phyloP scores from a whole-genome alignment of 1,140 invertebrate species.

The Eumaeus atala region DNA sequence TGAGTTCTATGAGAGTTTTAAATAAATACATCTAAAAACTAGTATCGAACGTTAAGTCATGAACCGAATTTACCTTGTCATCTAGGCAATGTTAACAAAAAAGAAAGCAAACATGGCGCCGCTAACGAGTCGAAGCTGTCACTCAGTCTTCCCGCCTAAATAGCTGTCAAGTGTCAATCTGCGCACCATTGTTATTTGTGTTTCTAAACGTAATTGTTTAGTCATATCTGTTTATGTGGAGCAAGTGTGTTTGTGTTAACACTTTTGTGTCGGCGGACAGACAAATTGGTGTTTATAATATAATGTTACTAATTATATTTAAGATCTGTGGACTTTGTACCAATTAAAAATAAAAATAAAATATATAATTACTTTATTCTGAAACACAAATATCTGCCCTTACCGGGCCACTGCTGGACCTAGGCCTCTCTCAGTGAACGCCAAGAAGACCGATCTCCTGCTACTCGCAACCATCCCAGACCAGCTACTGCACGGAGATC shows the following conservation, averaged over 20 bases:
- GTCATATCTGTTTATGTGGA: constrained; percentile 23
- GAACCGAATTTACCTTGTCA: constrained; percentile 9
- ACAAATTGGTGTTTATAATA: constrained; percentile 3
- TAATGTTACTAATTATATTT: too few species aligned
- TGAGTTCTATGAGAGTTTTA: too few species aligned
- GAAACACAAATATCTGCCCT: too few species aligned
- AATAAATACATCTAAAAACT: too few species aligned
- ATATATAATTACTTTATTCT: too few species aligned
- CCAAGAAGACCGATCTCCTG: too few species aligned
- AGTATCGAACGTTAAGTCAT: background rate
- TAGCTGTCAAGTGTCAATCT: constrained; percentile 52
- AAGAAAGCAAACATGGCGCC: constrained; percentile 44
- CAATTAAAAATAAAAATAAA: too few species aligned
- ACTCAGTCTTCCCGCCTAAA: constrained; percentile 50
- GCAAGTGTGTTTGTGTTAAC: constrained; percentile 14
- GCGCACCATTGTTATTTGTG: constrained; percentile 31
- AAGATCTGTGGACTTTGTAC: too few species aligned
- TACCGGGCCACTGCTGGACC: too few species aligned
- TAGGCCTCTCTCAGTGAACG: too few species aligned
- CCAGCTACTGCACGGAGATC: too few species aligned
- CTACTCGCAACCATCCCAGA: too few species aligned
- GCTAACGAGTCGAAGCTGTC: constrained; percentile 43
- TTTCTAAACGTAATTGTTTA: constrained; percentile 25
- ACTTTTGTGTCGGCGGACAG: constrained; percentile 5
- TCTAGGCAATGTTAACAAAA: constrained; percentile 26